phyloP scores from a whole-genome alignment of 2,888 invertebrate genomes.

The Xestia sexstrigata region DNA sequence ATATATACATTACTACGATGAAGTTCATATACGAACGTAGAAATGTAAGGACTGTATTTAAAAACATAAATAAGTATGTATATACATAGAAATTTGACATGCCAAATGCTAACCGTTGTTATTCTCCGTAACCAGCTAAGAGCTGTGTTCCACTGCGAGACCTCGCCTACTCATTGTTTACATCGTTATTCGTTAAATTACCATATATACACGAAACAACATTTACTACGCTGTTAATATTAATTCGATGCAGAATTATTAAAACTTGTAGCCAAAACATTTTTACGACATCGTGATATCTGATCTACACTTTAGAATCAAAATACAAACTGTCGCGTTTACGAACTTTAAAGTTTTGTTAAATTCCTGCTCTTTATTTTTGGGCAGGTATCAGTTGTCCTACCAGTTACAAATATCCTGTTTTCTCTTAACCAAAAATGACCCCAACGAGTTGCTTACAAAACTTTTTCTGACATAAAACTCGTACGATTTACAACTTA shows the following conservation, averaged over 20 bases:
- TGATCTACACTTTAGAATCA: background rate
- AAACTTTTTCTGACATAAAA: slow-evolving; percentile 31
- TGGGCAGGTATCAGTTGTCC: slow-evolving; percentile 38
- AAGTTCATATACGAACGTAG: background rate
- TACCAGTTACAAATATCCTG: slow-evolving; percentile 47
- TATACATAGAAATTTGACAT: slow-evolving; percentile 24
- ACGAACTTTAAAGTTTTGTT: background rate
- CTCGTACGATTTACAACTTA: background rate
- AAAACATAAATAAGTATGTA: slow-evolving; percentile 6
- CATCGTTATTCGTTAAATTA: slow-evolving; percentile 27
- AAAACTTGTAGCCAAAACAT: background rate
- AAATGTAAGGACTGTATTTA: slow-evolving; percentile 4
- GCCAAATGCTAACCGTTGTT: slow-evolving; percentile 23
- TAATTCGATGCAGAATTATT: slow-evolving; percentile 13
- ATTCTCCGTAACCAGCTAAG: slow-evolving; percentile 19
- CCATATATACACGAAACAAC: slow-evolving; percentile 23
- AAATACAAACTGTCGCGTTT: background rate
- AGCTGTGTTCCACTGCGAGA: background rate
- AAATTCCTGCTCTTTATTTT: background rate
- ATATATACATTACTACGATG: background rate
- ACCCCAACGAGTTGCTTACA: slow-evolving; percentile 4
- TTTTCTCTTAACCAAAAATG: slow-evolving; percentile 39
- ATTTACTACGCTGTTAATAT: slow-evolving; percentile 27
- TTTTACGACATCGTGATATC: background rate
- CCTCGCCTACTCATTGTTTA: slow-evolving; percentile 39